Percentiles rank a stretch among this genome's conserved stretches.
Evolutionary conservation across 2,888 invertebrate genomes (phyloP).

Genomic region (Saturnia japonica): DNA sequence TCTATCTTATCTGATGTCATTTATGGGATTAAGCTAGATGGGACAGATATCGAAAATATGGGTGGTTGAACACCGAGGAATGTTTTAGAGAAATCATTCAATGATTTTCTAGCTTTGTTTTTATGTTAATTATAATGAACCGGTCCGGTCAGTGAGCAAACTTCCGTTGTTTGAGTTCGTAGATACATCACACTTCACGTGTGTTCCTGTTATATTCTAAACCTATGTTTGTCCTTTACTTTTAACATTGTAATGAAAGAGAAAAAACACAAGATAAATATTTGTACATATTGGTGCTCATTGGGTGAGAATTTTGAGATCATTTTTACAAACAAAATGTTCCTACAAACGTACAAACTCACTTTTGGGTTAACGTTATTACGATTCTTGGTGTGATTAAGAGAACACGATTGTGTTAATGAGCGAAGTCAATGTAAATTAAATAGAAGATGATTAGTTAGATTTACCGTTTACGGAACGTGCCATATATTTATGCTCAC

Average conservation of each 20-base stretch:
- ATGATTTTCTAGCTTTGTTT: conserved; percentile 76
- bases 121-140: conserved; percentile 73
- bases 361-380: conserved; percentile 30
- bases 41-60: conserved; percentile 69
- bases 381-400: conserved; percentile 44
- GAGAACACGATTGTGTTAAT: conserved; percentile 43
- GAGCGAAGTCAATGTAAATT: conserved; percentile 32
- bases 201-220: conserved; percentile 42
- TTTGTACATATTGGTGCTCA: conserved; percentile 28
- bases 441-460: conserved; percentile 38
- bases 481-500: conserved; percentile 31
- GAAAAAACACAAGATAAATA: conserved; percentile 27
- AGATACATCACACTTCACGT: conserved; percentile 54
- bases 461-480: conserved; percentile 34
- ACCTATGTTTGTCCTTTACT: conserved; percentile 33
- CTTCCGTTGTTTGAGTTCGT: conserved; percentile 70
- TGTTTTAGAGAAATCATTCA: conserved; percentile 73
- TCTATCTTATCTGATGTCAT: conserved; percentile 76
- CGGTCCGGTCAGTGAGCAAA: conserved; percentile 61
- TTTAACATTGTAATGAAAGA: conserved; percentile 31
- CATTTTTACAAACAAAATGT: conserved; percentile 52
- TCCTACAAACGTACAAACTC: conserved; percentile 34
- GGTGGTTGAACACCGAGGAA: conserved; percentile 66
- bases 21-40: conserved; percentile 79
- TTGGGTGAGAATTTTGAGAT: conserved; percentile 49